These are phyloP conservation scores for Chloropsis cyanopogon DNA, from an alignment of 2,113 vertebrate species.

Conservation along the genomic window DNA sequence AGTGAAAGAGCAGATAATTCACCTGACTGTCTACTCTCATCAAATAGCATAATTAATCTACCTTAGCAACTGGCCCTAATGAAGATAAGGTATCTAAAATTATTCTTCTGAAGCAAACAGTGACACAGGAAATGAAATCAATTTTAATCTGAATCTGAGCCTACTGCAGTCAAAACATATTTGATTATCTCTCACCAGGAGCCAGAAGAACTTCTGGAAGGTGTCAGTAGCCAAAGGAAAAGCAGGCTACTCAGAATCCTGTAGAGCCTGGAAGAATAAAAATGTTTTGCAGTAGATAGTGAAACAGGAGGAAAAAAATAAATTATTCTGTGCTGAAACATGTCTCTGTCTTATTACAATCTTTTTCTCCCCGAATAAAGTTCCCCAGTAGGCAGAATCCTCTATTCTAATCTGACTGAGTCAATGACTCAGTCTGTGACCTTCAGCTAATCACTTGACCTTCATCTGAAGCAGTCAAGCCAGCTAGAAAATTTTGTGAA, in stretches of 20 bases:
- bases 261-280: background rate
- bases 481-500: constrained; percentile 32
- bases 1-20: background rate
- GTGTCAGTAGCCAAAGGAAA: background rate
- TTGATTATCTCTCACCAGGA: background rate
- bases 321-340: constrained; percentile 14
- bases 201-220: background rate
- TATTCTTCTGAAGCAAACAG: background rate
- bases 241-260: background rate
- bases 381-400: background rate
- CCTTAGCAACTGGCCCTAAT: background rate
- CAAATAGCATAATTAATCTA: background rate
- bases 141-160: background rate
- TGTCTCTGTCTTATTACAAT: background rate
- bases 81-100: background rate
- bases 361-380: background rate
- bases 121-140: background rate
- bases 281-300: background rate
- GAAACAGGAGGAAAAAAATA: background rate
- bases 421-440: constrained; percentile 21
- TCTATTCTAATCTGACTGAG: constrained; percentile 21
- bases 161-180: background rate
- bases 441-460: constrained; percentile 54
- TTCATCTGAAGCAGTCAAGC: constrained; percentile 15
- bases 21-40: background rate